Evolutionary conservation across 2,888 invertebrate genomes (phyloP).

Genomic region (Aplocera efformata): DNA sequence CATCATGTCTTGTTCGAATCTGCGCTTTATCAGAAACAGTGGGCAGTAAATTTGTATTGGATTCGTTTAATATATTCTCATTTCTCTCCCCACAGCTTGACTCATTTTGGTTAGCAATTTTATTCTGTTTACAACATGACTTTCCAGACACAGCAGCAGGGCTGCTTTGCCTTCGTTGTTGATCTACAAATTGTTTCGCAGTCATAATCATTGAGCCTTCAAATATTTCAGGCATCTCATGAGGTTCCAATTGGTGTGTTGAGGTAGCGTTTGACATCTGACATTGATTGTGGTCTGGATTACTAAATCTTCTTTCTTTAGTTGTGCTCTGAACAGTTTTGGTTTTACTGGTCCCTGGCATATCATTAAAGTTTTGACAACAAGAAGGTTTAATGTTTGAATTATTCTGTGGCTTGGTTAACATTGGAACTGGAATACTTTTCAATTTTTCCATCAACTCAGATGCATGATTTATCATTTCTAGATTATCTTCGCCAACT

Average conservation of each 20-base stretch:
- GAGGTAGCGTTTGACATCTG: too few species aligned
- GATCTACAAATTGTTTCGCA: constrained; percentile 1
- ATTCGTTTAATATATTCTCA: constrained; percentile 2
- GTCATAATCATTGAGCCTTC: background rate
- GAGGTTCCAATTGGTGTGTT: too few species aligned
- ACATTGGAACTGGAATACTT: constrained; percentile 41
- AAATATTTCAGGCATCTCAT: too few species aligned
- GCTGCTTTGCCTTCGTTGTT: background rate
- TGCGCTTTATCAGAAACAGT: constrained; percentile 3
- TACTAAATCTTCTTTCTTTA: constrained; percentile 10
- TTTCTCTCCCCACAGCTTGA: background rate
- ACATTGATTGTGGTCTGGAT: background rate
- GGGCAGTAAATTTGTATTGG: background rate
- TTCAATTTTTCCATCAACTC: constrained; percentile 49
- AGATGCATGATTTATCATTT: constrained; percentile 41
- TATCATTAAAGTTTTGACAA: constrained; percentile 2
- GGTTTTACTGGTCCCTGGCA: background rate
- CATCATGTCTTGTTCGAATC: constrained; percentile 2
- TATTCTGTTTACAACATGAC: background rate
- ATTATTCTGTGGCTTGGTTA: constrained; percentile 17
- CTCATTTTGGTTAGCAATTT: background rate
- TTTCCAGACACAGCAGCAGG: background rate
- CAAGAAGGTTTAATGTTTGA: background rate
- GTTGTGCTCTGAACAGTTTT: constrained; percentile 2
- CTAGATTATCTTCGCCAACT: constrained; percentile 41